Base-by-base conservation (phyloP, 2,113 vertebrate species). In the Mormyrus iriodes region DNA sequence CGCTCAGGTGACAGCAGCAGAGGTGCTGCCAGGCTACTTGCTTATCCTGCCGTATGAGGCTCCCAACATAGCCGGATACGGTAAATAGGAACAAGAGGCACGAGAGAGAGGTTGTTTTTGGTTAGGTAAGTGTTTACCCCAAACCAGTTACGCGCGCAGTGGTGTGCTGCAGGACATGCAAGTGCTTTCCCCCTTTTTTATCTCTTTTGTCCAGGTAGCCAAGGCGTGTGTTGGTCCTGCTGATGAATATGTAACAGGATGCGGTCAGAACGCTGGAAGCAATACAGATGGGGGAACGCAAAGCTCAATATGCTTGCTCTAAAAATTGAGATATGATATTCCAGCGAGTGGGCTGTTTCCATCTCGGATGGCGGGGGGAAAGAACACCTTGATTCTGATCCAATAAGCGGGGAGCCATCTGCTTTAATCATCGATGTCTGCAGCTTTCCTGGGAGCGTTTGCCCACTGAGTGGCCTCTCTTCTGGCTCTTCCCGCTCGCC, bases 391-490 rank as follows among this genome's bases (percentile, higher is more conserved):
- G 87, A 88, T 51, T 86, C 85, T 73, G 61, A 91, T 91, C 88
- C 90, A 91, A 90, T 90, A 89, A 90, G 91, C 85, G 88, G 86
- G 49, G 87, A 90, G 88, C 91, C 90, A 93, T 92, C 92, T 93
- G 90, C 92, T 90, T 92, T 92, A 92, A 83, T 51, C 90, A 35
- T 88, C 90, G 85, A 91, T 91, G 82, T 83, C n/a, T 76, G 35
- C 35, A 21, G 88, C 44, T 48, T 49, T 58, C 42, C 39, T 15
- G 17, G 52, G 51, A 88, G 6, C 53, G 65, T 88, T 83, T 87
- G 84, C 89, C 65, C 19, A 7, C 89, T 35, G 35, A 89, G 55
- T 82, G 90, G 58, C 39, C 4, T 61, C 89, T 88, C 87, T 49
- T 88, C 76, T 31, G 76, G 2, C 53, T 79, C 53, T 69, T 53